A percentile compares a stretch with the other conserved stretches of the same genome.
These are phyloP conservation scores for Sturmia bella DNA, from an alignment of 2,888 invertebrate genomes.

Conservation along the genomic window DNA sequence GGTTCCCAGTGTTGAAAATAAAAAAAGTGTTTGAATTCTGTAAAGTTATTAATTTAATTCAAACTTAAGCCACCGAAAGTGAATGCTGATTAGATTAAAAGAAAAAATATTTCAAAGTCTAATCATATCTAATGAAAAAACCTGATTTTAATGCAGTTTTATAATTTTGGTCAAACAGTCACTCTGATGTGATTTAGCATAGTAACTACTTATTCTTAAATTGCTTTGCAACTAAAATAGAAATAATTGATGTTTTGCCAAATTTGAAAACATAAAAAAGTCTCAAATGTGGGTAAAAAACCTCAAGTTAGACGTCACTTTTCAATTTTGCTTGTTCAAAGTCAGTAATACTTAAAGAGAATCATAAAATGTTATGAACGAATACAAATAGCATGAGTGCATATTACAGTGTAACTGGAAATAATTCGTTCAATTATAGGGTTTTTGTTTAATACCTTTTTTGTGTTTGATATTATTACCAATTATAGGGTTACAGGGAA, in stretches of 20 bases:
- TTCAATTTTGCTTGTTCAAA: not conserved
- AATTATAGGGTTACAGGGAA: not conserved
- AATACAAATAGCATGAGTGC: not conserved
- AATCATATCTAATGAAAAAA: too few relatives aligned
- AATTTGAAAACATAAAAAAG: not conserved
- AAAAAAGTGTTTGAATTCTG: too few relatives aligned
- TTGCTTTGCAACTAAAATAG: not conserved
- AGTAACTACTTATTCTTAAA: not conserved
- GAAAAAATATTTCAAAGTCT: too few relatives aligned
- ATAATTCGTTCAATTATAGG: not conserved
- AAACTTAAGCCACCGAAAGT: too few relatives aligned
- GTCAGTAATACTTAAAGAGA: not conserved
- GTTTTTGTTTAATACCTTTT: too few relatives aligned
- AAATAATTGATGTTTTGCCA: slow-evolving; percentile 24
- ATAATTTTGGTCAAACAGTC: not conserved
- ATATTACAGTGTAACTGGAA: not conserved
- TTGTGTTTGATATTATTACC: too few relatives aligned
- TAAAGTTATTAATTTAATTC: too few relatives aligned
- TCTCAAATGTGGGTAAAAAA: not conserved
- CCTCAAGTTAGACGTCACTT: not conserved
- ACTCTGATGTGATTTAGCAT: not conserved
- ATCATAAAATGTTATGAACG: not conserved
- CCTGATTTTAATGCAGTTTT: too few relatives aligned
- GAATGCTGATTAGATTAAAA: too few relatives aligned
- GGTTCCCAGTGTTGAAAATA: too few relatives aligned